Evolutionary conservation across 2,797 vertebrate species (phyloP).

Genomic region (Falco berigora): DNA sequence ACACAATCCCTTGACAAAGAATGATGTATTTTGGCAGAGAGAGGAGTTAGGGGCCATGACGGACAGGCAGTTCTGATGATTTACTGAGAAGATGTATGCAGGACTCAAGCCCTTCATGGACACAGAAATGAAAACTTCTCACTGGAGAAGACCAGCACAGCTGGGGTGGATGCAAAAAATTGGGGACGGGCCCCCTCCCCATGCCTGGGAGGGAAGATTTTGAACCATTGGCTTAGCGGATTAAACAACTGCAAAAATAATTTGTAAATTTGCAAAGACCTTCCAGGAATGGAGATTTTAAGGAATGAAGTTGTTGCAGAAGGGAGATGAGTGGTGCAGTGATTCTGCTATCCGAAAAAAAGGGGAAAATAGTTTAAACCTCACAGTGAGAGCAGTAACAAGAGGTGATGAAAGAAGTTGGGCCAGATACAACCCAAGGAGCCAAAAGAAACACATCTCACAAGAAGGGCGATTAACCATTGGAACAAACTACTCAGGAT

Average conservation of each 20-base stretch:
- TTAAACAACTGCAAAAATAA: background rate
- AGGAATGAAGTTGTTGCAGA: background rate
- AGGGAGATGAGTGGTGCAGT: background rate
- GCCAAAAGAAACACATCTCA: background rate
- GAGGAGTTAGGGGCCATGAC: background rate
- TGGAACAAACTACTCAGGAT: background rate
- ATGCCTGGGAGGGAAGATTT: background rate
- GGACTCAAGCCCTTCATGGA: background rate
- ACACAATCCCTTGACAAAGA: background rate
- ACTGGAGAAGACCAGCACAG: background rate
- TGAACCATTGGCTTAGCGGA: background rate
- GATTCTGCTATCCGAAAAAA: background rate
- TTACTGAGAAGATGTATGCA: background rate
- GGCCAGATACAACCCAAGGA: background rate
- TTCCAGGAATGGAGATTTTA: background rate
- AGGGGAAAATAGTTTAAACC: background rate
- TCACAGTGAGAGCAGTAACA: background rate
- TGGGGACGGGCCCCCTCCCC: accelerated
- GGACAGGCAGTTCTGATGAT: background rate
- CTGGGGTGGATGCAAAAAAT: background rate
- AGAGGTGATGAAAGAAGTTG: background rate
- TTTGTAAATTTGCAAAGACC: background rate
- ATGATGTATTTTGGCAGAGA: background rate
- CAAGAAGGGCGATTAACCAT: background rate
- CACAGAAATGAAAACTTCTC: background rate